Percentiles rank a stretch among this genome's conserved stretches.
Conservation (phyloP, 2,888 invertebrate species). For the Diploptera punctata region DNA sequence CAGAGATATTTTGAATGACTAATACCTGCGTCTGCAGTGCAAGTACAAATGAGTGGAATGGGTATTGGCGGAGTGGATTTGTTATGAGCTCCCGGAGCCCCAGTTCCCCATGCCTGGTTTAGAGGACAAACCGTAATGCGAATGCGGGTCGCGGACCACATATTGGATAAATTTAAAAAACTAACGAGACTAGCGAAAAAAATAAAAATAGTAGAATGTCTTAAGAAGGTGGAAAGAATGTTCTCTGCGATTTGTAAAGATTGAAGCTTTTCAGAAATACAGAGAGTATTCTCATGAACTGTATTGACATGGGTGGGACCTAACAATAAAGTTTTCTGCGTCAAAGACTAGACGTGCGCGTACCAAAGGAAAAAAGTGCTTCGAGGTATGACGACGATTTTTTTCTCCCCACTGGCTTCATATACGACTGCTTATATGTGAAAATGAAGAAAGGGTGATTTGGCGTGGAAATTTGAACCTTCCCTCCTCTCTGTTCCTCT, state of each 20-base stretch:
- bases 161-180: no score
- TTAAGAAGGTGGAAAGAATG: neutral
- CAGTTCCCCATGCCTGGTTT: no score
- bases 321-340: neutral
- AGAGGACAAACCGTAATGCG: no score
- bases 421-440: slow-evolving; percentile 9
- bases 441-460: slow-evolving; percentile 30
- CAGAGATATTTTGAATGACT: no score
- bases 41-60: no score
- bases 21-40: no score
- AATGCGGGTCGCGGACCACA: no score
- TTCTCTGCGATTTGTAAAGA: slow-evolving; percentile 1
- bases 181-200: no score
- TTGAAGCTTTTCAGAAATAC: neutral
- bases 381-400: neutral
- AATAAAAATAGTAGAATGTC: neutral
- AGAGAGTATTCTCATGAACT: neutral
- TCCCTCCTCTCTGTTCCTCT: no score
- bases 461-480: slow-evolving; percentile 3
- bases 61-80: no score
- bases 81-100: no score
- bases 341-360: neutral
- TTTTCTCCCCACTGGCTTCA: neutral
- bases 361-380: neutral
- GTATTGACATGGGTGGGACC: neutral